Base-by-base conservation (phyloP, 2,797 vertebrate species). In the Gallirallus australis region DNA sequence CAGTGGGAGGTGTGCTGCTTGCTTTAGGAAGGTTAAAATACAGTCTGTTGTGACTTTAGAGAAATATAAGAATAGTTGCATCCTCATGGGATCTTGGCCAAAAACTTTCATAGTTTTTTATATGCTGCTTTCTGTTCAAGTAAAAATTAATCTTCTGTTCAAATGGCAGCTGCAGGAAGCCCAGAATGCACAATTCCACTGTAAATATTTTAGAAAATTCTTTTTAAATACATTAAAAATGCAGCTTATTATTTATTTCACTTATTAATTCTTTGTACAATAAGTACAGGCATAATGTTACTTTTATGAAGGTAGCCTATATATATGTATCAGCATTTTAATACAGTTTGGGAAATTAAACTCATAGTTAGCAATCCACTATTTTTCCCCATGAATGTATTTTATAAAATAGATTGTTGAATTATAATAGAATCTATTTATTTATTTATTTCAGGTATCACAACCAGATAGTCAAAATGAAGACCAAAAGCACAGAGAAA, bases 401-500 rank as follows among this genome's bases (percentile, higher is more conserved):
- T 79, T 9, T 77, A 35, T 24, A 60, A 86, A 59, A 48, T 45
- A 50, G 27, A 42, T 76, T 31, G 10, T n/a, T 84, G 14, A 59
- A 69, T 57, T 71, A 35, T 52, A 84, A 63, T 63, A 53, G 7
- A 45, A 45, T 45, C 12, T 15, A 33, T 27, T 52, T 27, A 80
- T n/a, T 24, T 73, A 72, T 40, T 37, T 31, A 40, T 66, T 69
- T 93, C 68, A 99, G 99, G 96, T 93, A 47, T 96, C 92, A 40
- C 95, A 91, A 9, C 92, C 87, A 15, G 96, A 85, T 52, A 80
- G 56, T 85, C 87, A 95, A 63, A 96, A 91, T 86, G 98, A 98
- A 84, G 94, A 98, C 23, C 97, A 61, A 90, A 98, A 97, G 81
- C 98, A 96, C 66, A 95, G 86, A 82, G 98, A 97, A 71, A 98